Base-by-base conservation (phyloP, 2,888 invertebrate species). In the Notodonta dromedarius region DNA sequence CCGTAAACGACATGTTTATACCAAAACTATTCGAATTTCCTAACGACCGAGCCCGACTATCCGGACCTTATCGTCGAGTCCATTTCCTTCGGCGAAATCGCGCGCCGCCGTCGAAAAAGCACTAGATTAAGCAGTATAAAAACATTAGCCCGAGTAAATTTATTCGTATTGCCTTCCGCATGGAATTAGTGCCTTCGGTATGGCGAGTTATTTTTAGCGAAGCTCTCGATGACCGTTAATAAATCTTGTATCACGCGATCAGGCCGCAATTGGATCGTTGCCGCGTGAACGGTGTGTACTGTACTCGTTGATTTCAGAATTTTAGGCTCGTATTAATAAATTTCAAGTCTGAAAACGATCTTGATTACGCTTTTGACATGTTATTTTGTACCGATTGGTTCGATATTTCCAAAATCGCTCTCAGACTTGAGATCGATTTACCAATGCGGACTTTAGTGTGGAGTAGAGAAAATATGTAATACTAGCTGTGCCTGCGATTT, bases 161-260 rank as follows among this genome's bases (percentile, higher is more conserved):
- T 82, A 82, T 82, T 83, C 76, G 65, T 76, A 80, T 79, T 80
- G 81, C 76, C 74, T 73, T 71, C 71, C 73, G 71, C 73, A 72
- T 70, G 65, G 77, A 82, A 84, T 80, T 80, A 82, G 81, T 79
- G 71, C 71, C 73, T 74, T 67, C 58, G 66, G 71, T 72, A 69
- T 67, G 74, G 59, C 24, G 66, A 70, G 71, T 69, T 73, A 66
- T 73, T 75, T 80, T 79, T 74, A 67, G 74, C 77, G 73, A 70
- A 68, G 70, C 72, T 75, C 76, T 75, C 66, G 70, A 67, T 72
- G 68, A 71, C 52, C 66, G 67, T 62, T 78, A 77, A 82, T 83
- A 80, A 83, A 79, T 77, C 70, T 62, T 57, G 59, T 44, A 53
- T 56, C 74, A 74, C 74, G 74, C 74, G 65, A 74, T 68, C 56